A percentile compares a stretch with the other conserved stretches of the same genome.
Evolutionary conservation across 1,140 invertebrate species (phyloP).

Genomic region (Lineus longissimus): DNA sequence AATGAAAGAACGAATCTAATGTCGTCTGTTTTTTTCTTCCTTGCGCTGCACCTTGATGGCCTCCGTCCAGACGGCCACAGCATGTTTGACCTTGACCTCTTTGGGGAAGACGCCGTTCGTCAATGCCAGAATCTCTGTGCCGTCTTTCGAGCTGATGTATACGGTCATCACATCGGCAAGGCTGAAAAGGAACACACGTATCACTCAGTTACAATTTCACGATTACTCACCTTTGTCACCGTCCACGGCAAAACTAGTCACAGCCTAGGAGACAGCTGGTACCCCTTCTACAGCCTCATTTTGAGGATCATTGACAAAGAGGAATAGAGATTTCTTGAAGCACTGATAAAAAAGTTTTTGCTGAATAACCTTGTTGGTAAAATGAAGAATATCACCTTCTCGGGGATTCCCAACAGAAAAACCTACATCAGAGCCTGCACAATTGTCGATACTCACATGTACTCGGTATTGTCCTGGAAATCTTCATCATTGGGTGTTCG

Average conservation of each 20-base stretch:
- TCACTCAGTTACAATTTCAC: too few relatives aligned
- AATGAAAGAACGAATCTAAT: too few relatives aligned
- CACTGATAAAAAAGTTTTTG: background rate
- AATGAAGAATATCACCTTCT: background rate
- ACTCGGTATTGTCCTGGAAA: slow-evolving; percentile 14
- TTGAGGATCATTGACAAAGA: background rate
- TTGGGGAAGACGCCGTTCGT: slow-evolving; percentile 6
- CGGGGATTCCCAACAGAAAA: background rate
- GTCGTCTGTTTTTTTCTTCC: too few relatives aligned
- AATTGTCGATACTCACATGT: slow-evolving; percentile 11
- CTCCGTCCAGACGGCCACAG: background rate
- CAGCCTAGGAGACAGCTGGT: background rate
- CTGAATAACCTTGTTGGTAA: background rate
- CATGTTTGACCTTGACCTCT: slow-evolving; percentile 9
- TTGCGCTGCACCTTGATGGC: background rate
- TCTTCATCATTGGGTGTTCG: slow-evolving; percentile 22
- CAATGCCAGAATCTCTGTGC: background rate
- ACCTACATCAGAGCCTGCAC: background rate
- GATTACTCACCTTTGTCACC: too few relatives aligned
- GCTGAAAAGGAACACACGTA: background rate
- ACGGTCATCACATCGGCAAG: background rate
- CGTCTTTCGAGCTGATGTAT: slow-evolving; percentile 10
- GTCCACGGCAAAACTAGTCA: background rate
- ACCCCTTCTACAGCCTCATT: too few relatives aligned
- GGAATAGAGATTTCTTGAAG: background rate